Percentiles rank a stretch among this genome's conserved stretches.
These are phyloP conservation scores for Gadopsis bispinosus DNA, from an alignment of 2,797 vertebrate genomes.

Conservation along the genomic window DNA sequence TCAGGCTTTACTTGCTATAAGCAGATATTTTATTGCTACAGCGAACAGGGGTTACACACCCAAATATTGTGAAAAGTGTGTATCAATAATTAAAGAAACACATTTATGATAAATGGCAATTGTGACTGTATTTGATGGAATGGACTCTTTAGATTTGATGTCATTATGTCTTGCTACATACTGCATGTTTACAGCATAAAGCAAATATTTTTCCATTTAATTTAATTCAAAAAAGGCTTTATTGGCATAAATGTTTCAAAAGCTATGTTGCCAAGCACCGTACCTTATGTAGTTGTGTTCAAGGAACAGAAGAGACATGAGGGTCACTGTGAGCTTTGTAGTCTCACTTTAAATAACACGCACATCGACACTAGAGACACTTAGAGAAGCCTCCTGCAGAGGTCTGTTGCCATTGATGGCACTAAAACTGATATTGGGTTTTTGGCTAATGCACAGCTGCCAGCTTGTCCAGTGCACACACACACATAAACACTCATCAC, in stretches of 20 bases:
- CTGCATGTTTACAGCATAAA: neutral
- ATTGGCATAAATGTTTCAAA: no score
- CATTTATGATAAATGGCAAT: neutral
- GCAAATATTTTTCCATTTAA: neutral
- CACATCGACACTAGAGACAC: neutral
- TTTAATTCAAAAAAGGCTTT: no score
- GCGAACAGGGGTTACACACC: neutral
- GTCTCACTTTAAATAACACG: neutral
- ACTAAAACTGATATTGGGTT: conserved; percentile 6
- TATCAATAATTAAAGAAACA: neutral
- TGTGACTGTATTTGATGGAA: neutral
- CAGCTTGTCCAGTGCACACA: conserved; percentile 1
- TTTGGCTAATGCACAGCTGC: conserved; percentile 13
- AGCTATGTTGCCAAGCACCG: no score
- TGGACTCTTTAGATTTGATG: neutral
- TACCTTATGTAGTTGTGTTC: neutral
- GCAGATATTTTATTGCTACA: no score
- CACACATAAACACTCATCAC: conserved; percentile 14
- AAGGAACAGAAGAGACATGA: neutral
- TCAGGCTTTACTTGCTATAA: no score
- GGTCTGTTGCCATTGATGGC: conserved; percentile 18
- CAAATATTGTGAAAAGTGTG: neutral
- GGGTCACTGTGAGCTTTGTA: neutral
- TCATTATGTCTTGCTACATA: neutral
- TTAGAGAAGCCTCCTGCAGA: conserved; percentile 12